Evolutionary conservation across 2,797 vertebrate genomes (phyloP), one percentile per base, ranked within the genome.

Genomic region (Nyctalus aviator): DNA sequence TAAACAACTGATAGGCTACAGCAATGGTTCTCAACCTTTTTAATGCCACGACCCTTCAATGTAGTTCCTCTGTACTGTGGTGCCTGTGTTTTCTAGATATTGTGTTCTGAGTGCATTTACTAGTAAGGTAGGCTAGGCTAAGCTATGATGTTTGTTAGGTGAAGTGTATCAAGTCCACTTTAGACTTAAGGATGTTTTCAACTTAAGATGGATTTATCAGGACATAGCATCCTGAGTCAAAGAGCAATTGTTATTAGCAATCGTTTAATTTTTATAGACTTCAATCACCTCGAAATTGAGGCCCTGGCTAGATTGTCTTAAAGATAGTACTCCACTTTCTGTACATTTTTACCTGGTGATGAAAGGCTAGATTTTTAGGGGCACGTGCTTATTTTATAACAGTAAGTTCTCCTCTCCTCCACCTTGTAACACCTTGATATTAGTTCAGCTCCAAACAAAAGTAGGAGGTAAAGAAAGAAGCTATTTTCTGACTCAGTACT

Each of bases 391-490:
- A 83, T 72, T 85, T 77, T 30, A 23, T 78, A 93, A 27, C 2
- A 84, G 57, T 84, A 85, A 23, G 12, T 88, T 46, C 41, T 87
- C 14, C 17, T 79, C 1, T 88, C 25, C 13, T 85, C 20, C 25
- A 46, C 30, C 50, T 55, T 44, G 64, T 27, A 82, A 57, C 64
- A 78, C 18, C 21, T 84, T 77, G 32, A 91, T 14, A 48, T 92
- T 82, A 90, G 73, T 66, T 27, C 8, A 71, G 55, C 66, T 92
- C 78, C 64, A 94, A 95, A 88, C 11, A 77, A 90, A 88, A 89
- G 8, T 46, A 73, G 15, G 4, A 3, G 77, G 27, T 55, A 84
- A 93, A 94, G 30, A 89, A 94, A 91, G 14, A 90, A 55, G 1
- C 1, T 88, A 5, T 88, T 88, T 96, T 78, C 72, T 86, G 57